Percentiles rank a stretch among this genome's conserved stretches.
Conservation (phyloP, 1,140 invertebrate species). For the Gryllus bimaculatus region DNA sequence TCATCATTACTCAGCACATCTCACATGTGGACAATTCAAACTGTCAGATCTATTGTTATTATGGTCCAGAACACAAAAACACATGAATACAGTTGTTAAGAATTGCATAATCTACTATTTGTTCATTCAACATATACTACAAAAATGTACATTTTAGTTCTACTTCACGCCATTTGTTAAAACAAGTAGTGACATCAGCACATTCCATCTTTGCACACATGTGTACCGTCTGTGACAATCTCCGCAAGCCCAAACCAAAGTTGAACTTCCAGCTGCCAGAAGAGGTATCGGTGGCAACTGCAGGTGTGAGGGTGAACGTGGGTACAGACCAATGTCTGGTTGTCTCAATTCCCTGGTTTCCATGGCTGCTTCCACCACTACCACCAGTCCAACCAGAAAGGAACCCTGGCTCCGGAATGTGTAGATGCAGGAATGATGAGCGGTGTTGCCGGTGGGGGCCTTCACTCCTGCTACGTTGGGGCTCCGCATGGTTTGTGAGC, state of each 20-base stretch:
- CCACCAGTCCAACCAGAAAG: constrained; percentile 15
- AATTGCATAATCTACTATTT: background rate
- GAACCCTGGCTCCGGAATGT: constrained; percentile 32
- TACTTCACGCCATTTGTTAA: constrained; percentile 20
- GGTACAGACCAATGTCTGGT: constrained; percentile 45
- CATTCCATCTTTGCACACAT: constrained; percentile 30
- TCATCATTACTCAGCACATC: too few relatives aligned
- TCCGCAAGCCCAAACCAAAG: constrained; percentile 38
- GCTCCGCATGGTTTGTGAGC: background rate
- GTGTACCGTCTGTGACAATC: constrained; percentile 42
- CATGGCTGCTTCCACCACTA: constrained; percentile 17
- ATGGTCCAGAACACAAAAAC: background rate
- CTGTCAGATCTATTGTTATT: background rate
- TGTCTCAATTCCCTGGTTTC: constrained; percentile 27
- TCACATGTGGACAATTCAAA: too few relatives aligned
- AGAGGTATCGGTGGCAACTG: constrained; percentile 32
- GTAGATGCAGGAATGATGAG: constrained; percentile 37
- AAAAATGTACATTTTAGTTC: constrained; percentile 21
- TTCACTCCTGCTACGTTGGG: background rate
- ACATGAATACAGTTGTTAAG: background rate
- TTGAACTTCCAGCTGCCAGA: constrained; percentile 39
- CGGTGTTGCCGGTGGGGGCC: constrained; percentile 25
- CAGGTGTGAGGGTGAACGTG: constrained; percentile 37
- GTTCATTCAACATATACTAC: constrained; percentile 3
- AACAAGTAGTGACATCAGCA: background rate